phyloP scores from a whole-genome alignment of 2,888 invertebrate species.

The Acholoe squamosa region DNA sequence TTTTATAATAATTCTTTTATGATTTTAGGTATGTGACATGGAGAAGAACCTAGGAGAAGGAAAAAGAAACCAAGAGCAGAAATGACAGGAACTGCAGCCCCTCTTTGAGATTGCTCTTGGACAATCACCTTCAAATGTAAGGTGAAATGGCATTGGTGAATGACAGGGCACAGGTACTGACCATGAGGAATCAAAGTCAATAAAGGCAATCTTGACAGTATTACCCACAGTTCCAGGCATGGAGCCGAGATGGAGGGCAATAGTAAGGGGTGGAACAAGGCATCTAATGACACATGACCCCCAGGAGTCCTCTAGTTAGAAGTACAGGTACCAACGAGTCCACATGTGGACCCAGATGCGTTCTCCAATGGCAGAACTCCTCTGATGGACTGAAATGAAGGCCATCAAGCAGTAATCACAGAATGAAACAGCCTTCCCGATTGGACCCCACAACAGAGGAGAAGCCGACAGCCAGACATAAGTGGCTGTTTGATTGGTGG shows the following conservation, averaged over 20 bases:
- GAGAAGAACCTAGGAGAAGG: too few relatives aligned
- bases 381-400: constrained; percentile 1
- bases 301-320: background rate
- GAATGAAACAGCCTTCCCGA: constrained; percentile 43
- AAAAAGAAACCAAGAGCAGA: too few relatives aligned
- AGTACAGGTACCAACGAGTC: background rate
- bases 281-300: constrained; percentile 32
- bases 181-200: background rate
- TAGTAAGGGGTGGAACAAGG: background rate
- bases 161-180: too few relatives aligned
- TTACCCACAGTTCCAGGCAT: too few relatives aligned
- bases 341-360: background rate
- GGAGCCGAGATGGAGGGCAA: background rate
- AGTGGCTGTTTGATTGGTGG: constrained; percentile 19
- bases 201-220: background rate
- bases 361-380: background rate
- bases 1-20: too few relatives aligned
- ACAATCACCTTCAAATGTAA: too few relatives aligned
- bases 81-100: too few relatives aligned
- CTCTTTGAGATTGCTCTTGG: too few relatives aligned
- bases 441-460: constrained; percentile 31
- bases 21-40: too few relatives aligned
- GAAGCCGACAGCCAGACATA: background rate
- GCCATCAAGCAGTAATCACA: constrained; percentile 6
- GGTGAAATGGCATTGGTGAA: too few relatives aligned